Conservation (phyloP, 2,888 invertebrate genomes). For the Calliphora vomitoria region DNA sequence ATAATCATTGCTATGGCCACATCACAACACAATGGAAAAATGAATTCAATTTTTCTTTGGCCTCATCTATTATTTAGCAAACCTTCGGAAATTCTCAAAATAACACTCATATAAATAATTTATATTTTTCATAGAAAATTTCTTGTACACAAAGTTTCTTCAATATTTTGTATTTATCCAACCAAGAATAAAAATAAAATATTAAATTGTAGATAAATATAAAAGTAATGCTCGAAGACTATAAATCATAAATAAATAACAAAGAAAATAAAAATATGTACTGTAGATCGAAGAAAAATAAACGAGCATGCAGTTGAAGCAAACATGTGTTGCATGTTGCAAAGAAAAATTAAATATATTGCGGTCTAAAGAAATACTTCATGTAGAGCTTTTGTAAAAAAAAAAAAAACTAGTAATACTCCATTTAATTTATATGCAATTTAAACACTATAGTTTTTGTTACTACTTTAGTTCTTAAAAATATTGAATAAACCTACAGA, state of each 20-base stretch:
- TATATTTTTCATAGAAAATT: conserved; percentile 8
- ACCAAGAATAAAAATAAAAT: not conserved
- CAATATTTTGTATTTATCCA: not conserved
- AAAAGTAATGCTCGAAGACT: conserved; percentile 50
- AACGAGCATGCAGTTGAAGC: conserved; percentile 22
- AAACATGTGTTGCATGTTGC: conserved; percentile 33
- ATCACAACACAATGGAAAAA: not conserved
- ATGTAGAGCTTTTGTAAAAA: not conserved
- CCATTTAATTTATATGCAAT: not conserved
- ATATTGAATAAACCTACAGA: too few species aligned
- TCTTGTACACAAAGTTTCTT: not conserved
- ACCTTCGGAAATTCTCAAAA: conserved; percentile 33
- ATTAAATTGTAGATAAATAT: conserved; percentile 47
- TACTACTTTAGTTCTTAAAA: too few species aligned
- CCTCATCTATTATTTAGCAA: conserved; percentile 31
- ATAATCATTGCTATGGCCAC: conserved; percentile 31
- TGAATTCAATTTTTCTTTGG: conserved; percentile 33
- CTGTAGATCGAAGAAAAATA: conserved; percentile 15
- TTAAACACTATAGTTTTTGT: not conserved
- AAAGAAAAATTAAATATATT: not conserved
- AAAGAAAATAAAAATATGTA: conserved; percentile 9
- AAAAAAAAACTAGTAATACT: not conserved
- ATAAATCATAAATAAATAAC: conserved; percentile 64
- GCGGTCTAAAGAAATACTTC: too few species aligned
- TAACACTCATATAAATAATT: conserved; percentile 24